Conservation (phyloP, 2,113 vertebrate species). For the Macroglossus sobrinus region DNA sequence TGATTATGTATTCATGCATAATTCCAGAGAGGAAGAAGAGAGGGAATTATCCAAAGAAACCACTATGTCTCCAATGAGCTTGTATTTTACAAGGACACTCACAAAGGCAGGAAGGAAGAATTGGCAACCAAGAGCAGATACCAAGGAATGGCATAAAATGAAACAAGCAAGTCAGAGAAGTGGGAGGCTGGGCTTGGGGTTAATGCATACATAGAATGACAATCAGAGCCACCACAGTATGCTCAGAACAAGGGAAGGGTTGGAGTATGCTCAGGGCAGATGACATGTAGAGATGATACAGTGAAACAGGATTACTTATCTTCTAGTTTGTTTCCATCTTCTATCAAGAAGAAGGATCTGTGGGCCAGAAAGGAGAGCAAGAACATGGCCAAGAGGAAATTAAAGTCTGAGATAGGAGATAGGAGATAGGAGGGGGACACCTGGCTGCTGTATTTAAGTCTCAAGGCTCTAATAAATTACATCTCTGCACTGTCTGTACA, state of each 20-base stretch:
- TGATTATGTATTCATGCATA: not conserved
- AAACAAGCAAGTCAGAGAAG: not conserved
- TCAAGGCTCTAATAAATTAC: not conserved
- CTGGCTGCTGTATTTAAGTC: not conserved
- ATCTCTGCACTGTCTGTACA: not conserved
- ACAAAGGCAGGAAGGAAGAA: slow-evolving; percentile 16
- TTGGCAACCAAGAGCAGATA: not conserved
- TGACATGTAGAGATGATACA: slow-evolving; percentile 13
- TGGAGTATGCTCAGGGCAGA: not conserved
- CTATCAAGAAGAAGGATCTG: slow-evolving; percentile 53
- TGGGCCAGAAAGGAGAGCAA: slow-evolving; percentile 15
- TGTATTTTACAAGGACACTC: slow-evolving; percentile 24
- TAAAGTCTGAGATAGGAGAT: slow-evolving; percentile 57
- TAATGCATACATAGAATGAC: not conserved
- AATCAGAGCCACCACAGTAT: not conserved
- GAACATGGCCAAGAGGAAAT: slow-evolving; percentile 64
- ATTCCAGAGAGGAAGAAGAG: slow-evolving; percentile 18
- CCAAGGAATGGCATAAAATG: not conserved
- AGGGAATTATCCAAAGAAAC: slow-evolving; percentile 24
- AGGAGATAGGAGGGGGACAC: slow-evolving; percentile 17
- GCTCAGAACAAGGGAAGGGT: too few relatives aligned
- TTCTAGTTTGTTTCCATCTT: slow-evolving; percentile 28
- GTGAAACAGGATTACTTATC: slow-evolving; percentile 21
- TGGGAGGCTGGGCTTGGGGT: not conserved
- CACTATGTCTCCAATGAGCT: not conserved